phyloP scores from a whole-genome alignment of 2,888 invertebrate genomes.

The Ochropacha duplaris region DNA sequence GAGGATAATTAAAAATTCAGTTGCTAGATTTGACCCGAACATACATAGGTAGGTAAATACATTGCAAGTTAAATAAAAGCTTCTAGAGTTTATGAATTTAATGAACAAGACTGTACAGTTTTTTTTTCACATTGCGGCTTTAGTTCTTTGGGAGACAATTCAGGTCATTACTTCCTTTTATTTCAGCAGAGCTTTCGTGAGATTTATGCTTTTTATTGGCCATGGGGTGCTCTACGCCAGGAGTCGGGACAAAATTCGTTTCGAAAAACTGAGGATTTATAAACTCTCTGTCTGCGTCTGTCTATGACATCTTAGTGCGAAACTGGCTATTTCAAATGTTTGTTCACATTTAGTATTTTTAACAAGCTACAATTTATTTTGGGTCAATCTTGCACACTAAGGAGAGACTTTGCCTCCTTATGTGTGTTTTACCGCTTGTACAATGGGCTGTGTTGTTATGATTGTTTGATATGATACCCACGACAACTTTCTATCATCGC shows the following conservation, averaged over 20 bases:
- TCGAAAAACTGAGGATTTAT: not conserved
- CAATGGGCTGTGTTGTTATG: no score
- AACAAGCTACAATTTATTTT: no score
- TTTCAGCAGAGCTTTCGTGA: conserved; percentile 13
- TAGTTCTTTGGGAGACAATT: conserved; percentile 10
- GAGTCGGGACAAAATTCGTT: conserved; percentile 5
- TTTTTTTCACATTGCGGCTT: conserved; percentile 12
- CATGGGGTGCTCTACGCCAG: conserved; percentile 7
- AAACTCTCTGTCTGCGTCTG: not conserved
- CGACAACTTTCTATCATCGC: no score
- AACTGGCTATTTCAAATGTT: not conserved
- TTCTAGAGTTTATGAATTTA: not conserved
- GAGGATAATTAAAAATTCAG: no score
- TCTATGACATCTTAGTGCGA: not conserved
- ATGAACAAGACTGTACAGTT: conserved; percentile 8
- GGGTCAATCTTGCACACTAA: no score
- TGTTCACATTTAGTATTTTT: no score
- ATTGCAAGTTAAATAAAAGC: no score
- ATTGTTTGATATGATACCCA: no score
- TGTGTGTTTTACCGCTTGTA: no score
- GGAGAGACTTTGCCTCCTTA: no score
- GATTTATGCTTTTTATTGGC: conserved; percentile 13
- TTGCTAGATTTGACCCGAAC: no score
- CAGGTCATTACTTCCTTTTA: conserved; percentile 16
- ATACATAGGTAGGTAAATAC: no score